A percentile compares a stretch with the other conserved stretches of the same genome.
phyloP scores from a whole-genome alignment of 1,140 invertebrate species.

The Meteorus sp. region DNA sequence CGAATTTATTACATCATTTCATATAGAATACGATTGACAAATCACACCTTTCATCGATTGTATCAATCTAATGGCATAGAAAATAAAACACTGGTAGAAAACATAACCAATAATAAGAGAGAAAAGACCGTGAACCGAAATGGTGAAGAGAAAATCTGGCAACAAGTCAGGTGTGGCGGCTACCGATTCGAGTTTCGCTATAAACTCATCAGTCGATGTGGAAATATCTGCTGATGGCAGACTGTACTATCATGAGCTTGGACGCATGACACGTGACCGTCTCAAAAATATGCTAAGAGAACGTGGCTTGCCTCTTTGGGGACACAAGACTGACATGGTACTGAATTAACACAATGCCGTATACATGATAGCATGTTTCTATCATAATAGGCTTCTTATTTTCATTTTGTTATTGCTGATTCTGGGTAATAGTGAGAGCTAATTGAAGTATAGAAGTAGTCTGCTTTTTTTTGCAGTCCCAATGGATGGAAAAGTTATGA shows the following conservation, averaged over 20 bases:
- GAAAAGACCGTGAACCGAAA: slow-evolving; percentile 17
- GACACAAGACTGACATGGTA: slow-evolving; percentile 42
- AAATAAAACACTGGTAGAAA: too few species aligned
- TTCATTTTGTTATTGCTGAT: too few species aligned
- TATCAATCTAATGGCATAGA: too few species aligned
- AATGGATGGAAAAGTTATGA: too few species aligned
- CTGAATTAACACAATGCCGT: slow-evolving; percentile 12
- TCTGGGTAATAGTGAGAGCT: too few species aligned
- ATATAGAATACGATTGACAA: too few species aligned
- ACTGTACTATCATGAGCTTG: slow-evolving; percentile 29
- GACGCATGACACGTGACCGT: slow-evolving; percentile 36
- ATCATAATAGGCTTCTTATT: too few species aligned
- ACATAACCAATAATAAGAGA: too few species aligned
- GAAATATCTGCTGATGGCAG: slow-evolving; percentile 18
- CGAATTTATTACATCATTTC: too few species aligned
- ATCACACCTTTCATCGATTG: too few species aligned
- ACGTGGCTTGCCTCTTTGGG: slow-evolving; percentile 35
- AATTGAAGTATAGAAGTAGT: too few species aligned
- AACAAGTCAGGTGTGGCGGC: slow-evolving; percentile 34
- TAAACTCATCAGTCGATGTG: slow-evolving; percentile 29
- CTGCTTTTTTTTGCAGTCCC: too few species aligned
- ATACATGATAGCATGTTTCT: background rate
- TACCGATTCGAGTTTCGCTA: slow-evolving; percentile 22
- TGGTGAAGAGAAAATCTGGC: slow-evolving; percentile 37
- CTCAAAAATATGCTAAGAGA: slow-evolving; percentile 40